These are phyloP conservation scores for Platysteira castanea DNA, from an alignment of 2,113 vertebrate species.

Conservation along the genomic window DNA sequence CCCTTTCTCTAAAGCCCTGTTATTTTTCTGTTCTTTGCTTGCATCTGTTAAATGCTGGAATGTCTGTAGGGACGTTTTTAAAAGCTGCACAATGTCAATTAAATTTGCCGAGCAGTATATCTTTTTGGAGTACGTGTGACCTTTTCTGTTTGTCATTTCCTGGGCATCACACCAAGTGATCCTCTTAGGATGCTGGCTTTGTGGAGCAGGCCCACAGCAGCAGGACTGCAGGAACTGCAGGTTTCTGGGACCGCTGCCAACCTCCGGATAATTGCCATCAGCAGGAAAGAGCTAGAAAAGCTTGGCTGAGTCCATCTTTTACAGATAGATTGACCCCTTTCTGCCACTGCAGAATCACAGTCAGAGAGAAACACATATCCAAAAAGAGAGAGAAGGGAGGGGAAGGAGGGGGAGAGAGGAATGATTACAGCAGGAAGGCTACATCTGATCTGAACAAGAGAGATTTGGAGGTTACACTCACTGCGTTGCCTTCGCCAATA, in stretches of 20 bases:
- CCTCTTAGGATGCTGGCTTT: slow-evolving; percentile 74
- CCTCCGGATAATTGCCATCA: slow-evolving; percentile 79
- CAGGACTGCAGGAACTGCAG: slow-evolving; percentile 66
- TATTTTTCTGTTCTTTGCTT: slow-evolving; percentile 54
- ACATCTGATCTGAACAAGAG: background rate
- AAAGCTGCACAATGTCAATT: slow-evolving; percentile 78
- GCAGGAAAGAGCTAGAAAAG: slow-evolving; percentile 75
- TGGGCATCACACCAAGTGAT: slow-evolving; percentile 79
- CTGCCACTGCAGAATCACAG: slow-evolving; percentile 38
- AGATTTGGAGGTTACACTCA: background rate
- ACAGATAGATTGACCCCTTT: slow-evolving; percentile 74
- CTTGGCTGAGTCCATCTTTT: slow-evolving; percentile 75
- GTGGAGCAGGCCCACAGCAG: slow-evolving; percentile 68
- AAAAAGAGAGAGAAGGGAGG: background rate
- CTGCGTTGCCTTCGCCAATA: background rate
- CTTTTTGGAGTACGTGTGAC: slow-evolving; percentile 78
- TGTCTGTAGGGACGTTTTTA: slow-evolving; percentile 69
- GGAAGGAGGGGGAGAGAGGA: background rate
- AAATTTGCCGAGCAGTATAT: slow-evolving; percentile 75
- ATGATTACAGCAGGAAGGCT: background rate
- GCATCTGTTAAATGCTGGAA: slow-evolving; percentile 69
- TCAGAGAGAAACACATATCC: background rate
- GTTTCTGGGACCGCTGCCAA: slow-evolving; percentile 80
- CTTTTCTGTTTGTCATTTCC: slow-evolving; percentile 86
- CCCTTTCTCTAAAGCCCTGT: slow-evolving; percentile 41